Evolutionary conservation across 2,888 invertebrate species (phyloP).

Genomic region (Lepeophtheirus nordmannii): DNA sequence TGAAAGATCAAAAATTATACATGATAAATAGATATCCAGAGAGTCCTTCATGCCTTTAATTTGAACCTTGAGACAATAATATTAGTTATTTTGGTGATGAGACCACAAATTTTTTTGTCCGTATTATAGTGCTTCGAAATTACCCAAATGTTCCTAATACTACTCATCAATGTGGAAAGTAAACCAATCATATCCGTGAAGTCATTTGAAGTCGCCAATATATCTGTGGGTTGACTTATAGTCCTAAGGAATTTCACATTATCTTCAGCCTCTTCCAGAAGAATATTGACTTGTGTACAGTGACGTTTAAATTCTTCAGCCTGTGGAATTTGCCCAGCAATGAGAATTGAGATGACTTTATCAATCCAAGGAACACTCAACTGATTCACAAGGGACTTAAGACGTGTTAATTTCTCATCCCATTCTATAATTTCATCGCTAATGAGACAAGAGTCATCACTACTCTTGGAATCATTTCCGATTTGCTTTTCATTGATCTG

Average conservation of each 20-base stretch:
- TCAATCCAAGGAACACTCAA: conserved; percentile 1
- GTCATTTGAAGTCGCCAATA: not conserved
- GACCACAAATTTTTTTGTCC: conserved; percentile 12
- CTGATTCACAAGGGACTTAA: not conserved
- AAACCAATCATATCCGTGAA: conserved; percentile 8
- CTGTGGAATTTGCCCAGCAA: not conserved
- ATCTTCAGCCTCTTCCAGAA: conserved; percentile 23
- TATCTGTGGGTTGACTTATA: not conserved
- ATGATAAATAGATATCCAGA: not conserved
- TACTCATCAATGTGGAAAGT: not conserved
- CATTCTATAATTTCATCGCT: not conserved
- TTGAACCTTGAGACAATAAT: conserved; percentile 2
- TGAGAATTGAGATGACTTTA: not conserved
- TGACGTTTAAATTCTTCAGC: not conserved
- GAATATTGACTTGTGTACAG: not conserved
- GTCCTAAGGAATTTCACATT: conserved; percentile 16
- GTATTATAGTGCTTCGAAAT: conserved; percentile 21
- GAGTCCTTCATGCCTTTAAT: not conserved
- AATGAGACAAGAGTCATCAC: not conserved
- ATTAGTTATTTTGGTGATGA: conserved; percentile 20
- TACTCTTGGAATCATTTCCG: not conserved
- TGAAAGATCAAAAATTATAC: not conserved
- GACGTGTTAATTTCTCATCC: not conserved
- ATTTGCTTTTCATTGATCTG: not conserved
- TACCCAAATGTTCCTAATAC: conserved; percentile 19